These are phyloP conservation scores for Cuniculus paca DNA, from an alignment of 2,797 vertebrate species.

Conservation along the genomic window DNA sequence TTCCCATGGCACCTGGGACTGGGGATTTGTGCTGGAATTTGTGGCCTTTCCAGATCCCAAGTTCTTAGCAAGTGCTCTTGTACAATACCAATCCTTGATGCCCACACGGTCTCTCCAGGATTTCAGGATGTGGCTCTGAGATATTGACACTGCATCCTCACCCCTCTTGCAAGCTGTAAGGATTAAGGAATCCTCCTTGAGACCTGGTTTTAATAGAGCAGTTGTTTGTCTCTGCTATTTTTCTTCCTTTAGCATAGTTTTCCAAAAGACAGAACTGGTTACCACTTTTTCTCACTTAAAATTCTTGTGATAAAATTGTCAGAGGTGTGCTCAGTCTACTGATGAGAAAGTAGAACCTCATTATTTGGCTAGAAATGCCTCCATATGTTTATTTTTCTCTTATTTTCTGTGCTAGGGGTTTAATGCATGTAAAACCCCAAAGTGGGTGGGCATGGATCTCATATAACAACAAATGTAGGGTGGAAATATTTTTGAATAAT, in stretches of 20 bases:
- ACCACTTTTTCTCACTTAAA: slow-evolving; percentile 81
- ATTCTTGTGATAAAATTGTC: slow-evolving; percentile 21
- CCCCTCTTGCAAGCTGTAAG: neutral
- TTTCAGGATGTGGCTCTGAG: slow-evolving; percentile 15
- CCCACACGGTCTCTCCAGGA: slow-evolving; percentile 46
- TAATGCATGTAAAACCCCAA: slow-evolving; percentile 66
- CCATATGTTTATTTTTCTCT: slow-evolving; percentile 15
- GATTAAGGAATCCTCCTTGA: slow-evolving; percentile 52
- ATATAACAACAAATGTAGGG: slow-evolving; percentile 46
- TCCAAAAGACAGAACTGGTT: slow-evolving; percentile 72
- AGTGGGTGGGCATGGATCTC: neutral
- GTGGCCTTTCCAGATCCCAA: slow-evolving; percentile 23
- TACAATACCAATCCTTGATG: neutral
- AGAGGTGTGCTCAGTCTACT: slow-evolving; percentile 72
- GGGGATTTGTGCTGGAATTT: slow-evolving; percentile 71
- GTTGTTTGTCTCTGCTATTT: slow-evolving; percentile 68
- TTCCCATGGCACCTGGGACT: slow-evolving; percentile 73
- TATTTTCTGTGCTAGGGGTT: slow-evolving; percentile 77
- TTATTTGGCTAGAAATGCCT: slow-evolving; percentile 75
- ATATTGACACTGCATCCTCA: slow-evolving; percentile 6
- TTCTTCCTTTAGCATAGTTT: slow-evolving; percentile 70
- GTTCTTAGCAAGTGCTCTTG: slow-evolving; percentile 44
- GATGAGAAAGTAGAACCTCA: slow-evolving; percentile 79
- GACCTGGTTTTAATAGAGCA: slow-evolving; percentile 14
- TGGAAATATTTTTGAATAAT: slow-evolving; percentile 39